phyloP scores from a whole-genome alignment of 2,797 vertebrate genomes.

The Molossus molossus region DNA sequence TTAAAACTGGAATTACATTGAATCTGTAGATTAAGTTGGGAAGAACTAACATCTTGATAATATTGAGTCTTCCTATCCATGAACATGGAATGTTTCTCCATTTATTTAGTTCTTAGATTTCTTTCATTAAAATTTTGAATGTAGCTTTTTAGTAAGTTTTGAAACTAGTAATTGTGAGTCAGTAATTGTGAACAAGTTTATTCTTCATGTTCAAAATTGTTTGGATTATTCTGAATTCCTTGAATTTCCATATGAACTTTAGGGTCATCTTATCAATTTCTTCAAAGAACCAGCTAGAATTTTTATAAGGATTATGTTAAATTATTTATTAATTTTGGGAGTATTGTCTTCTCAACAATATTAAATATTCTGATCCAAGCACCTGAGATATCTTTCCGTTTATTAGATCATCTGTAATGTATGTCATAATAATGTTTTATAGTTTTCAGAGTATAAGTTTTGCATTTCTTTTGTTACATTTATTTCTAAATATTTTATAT shows the following conservation, averaged over 20 bases:
- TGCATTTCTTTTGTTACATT: neutral
- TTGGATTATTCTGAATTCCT: neutral
- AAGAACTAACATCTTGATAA: neutral
- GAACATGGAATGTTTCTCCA: neutral
- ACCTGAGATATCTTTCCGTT: neutral
- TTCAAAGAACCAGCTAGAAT: neutral
- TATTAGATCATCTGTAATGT: neutral
- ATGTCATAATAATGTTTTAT: neutral
- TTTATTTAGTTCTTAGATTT: neutral
- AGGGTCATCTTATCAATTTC: neutral
- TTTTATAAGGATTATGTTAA: neutral
- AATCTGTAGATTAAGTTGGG: neutral
- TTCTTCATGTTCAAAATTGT: neutral
- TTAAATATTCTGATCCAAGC: slow-evolving; percentile 1
- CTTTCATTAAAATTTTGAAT: neutral
- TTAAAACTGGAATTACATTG: neutral
- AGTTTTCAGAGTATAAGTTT: neutral
- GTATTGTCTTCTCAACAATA: neutral
- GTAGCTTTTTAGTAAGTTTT: neutral
- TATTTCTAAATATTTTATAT: neutral
- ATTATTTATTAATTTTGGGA: neutral
- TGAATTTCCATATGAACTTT: neutral
- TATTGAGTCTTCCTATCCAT: neutral
- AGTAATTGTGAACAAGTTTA: neutral
- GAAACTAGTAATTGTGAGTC: neutral